A percentile compares a stretch with the other conserved stretches of the same genome.
Conservation (phyloP, 2,888 invertebrate species). For the Ischnus inquisitorius region DNA sequence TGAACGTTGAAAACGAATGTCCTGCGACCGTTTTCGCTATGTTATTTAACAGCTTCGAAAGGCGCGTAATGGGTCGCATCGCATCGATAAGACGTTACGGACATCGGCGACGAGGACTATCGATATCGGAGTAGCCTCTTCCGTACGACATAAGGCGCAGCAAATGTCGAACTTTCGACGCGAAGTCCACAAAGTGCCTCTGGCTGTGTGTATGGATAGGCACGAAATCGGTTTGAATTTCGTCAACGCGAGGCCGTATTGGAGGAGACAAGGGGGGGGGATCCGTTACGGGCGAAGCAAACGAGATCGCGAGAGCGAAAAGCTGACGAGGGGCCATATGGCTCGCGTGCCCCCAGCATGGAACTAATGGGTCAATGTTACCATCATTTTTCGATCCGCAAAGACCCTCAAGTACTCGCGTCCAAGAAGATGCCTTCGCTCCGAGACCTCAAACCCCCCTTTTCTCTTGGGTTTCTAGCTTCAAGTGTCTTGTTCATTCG, state of each 20-base stretch:
- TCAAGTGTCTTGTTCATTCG: neutral
- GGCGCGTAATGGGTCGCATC: neutral
- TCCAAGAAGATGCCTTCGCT: slow-evolving; percentile 20
- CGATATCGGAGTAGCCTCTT: too few relatives aligned
- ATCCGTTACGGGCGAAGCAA: slow-evolving; percentile 33
- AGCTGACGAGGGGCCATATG: slow-evolving; percentile 75
- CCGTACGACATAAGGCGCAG: neutral
- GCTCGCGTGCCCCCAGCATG: slow-evolving; percentile 81
- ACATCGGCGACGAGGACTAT: too few relatives aligned
- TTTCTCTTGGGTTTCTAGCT: neutral
- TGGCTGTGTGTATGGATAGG: slow-evolving; percentile 22
- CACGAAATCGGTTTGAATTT: slow-evolving; percentile 55
- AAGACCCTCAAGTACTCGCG: slow-evolving; percentile 60
- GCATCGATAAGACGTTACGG: too few relatives aligned
- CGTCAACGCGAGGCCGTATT: slow-evolving; percentile 16
- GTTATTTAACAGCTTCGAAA: neutral
- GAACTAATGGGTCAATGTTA: slow-evolving; percentile 81
- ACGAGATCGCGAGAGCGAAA: slow-evolving; percentile 51
- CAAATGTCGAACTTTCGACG: slow-evolving; percentile 1
- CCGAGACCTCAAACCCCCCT: neutral
- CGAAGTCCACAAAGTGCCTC: slow-evolving; percentile 29
- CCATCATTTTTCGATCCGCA: slow-evolving; percentile 51
- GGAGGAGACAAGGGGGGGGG: neutral
- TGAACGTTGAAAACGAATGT: neutral
- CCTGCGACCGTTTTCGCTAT: neutral